These are phyloP conservation scores for Pseudoips prasinana DNA, from an alignment of 2,888 invertebrate species.

Conservation along the genomic window DNA sequence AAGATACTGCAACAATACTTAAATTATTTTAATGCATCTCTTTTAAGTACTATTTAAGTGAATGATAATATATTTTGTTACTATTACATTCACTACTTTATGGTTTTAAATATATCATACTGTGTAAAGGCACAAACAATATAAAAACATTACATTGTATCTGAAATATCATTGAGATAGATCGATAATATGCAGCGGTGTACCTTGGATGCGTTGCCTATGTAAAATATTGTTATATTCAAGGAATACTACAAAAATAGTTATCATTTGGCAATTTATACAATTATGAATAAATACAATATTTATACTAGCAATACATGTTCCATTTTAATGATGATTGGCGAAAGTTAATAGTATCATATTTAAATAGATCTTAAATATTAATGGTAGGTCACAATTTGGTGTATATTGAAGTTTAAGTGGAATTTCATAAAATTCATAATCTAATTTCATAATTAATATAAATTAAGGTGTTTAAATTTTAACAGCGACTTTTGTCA, in stretches of 20 bases:
- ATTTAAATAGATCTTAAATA: constrained; percentile 36
- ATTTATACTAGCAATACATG: constrained; percentile 31
- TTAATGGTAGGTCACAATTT: constrained; percentile 43
- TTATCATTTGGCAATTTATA: constrained; percentile 74
- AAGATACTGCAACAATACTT: constrained; percentile 53
- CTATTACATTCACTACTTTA: constrained; percentile 34
- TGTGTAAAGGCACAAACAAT: constrained; percentile 76
- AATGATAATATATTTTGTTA: constrained; percentile 25
- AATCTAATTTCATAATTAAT: constrained; percentile 41
- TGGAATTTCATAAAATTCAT: constrained; percentile 65
- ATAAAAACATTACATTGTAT: constrained; percentile 47
- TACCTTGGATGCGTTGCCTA: constrained; percentile 27
- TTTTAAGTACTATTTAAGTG: constrained; percentile 54
- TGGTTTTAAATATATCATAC: constrained; percentile 50
- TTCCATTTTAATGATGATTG: constrained; percentile 29
- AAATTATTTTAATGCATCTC: constrained; percentile 51
- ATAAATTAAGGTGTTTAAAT: constrained; percentile 52
- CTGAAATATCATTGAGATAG: constrained; percentile 32
- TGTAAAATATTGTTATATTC: constrained; percentile 50
- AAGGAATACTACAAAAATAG: constrained; percentile 76
- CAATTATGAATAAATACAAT: constrained; percentile 46
- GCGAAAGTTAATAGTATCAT: constrained; percentile 32
- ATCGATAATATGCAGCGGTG: constrained; percentile 28
- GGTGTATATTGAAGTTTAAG: constrained; percentile 60
- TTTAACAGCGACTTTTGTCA: constrained; percentile 73